These are phyloP conservation scores for Aphelocoma californica DNA, from an alignment of 2,797 vertebrate species.

Conservation along the genomic window DNA sequence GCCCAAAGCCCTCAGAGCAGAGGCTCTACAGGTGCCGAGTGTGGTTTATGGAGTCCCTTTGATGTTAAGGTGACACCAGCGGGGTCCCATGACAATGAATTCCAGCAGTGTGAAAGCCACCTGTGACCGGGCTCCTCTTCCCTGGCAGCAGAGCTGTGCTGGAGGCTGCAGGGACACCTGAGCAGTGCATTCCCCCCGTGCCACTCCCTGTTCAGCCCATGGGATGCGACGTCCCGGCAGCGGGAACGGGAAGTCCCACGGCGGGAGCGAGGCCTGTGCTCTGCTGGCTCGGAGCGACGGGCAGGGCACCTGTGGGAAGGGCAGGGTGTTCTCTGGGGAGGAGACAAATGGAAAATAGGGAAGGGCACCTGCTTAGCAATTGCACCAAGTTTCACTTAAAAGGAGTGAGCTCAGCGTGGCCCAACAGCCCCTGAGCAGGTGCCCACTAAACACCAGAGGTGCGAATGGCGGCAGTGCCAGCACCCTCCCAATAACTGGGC, in stretches of 20 bases:
- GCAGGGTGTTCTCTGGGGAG: not conserved
- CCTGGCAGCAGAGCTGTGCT: not conserved
- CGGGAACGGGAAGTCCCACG: not conserved
- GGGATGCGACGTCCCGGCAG: not conserved
- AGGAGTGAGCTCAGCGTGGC: not conserved
- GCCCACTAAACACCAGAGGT: not conserved
- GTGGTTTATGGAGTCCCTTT: not conserved
- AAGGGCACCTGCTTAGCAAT: not conserved
- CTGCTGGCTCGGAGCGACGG: not conserved
- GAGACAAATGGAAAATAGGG: not conserved
- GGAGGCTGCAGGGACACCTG: not conserved
- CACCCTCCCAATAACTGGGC: not conserved
- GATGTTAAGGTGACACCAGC: not conserved
- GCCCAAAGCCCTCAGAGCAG: not conserved
- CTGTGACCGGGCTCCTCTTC: not conserved
- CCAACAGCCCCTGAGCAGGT: not conserved
- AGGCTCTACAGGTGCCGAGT: not conserved
- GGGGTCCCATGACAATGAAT: not conserved
- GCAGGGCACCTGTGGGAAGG: not conserved
- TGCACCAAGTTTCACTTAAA: not conserved
- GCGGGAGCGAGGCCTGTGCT: not conserved
- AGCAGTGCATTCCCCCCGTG: not conserved
- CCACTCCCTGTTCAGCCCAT: not conserved
- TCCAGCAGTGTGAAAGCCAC: not conserved
- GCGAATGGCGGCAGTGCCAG: not conserved